A percentile compares a stretch with the other conserved stretches of the same genome.
Evolutionary conservation across 2,113 vertebrate genomes (phyloP).

Genomic region (Muntiacus muntjak): DNA sequence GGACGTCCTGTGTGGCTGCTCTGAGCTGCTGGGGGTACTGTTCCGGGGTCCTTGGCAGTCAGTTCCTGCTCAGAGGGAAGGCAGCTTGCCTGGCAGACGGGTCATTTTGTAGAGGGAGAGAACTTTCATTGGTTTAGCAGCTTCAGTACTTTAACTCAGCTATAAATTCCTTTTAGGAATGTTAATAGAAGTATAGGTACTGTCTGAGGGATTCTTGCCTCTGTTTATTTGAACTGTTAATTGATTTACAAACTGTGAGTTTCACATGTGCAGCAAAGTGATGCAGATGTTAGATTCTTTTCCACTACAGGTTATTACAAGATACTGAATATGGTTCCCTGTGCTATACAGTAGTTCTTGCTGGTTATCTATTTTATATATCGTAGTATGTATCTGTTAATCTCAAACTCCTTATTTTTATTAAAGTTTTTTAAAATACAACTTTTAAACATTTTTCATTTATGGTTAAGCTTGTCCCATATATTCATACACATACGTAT

Average conservation of each 20-base stretch:
- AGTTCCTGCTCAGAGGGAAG: no score
- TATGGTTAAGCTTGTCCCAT: not conserved
- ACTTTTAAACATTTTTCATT: not conserved
- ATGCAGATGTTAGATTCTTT: not conserved
- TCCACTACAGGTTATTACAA: not conserved
- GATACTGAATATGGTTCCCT: not conserved
- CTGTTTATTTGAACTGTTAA: not conserved
- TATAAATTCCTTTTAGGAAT: not conserved
- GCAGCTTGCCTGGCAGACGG: not conserved
- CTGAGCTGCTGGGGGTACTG: not conserved
- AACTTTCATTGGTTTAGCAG: not conserved
- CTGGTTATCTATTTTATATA: not conserved
- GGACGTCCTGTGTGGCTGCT: not conserved
- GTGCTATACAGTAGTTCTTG: not conserved
- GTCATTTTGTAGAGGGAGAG: not conserved
- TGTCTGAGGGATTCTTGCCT: constrained; percentile 37
- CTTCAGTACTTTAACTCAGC: not conserved
- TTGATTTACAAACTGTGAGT: not conserved
- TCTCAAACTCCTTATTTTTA: not conserved
- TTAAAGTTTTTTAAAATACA: not conserved
- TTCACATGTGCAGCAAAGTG: not conserved
- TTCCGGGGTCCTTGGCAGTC: no score
- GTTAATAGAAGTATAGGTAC: constrained; percentile 11
- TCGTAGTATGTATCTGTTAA: not conserved
- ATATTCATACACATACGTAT: not conserved